Conservation (phyloP, 2,888 invertebrate genomes). For the Campoplex nolae region DNA sequence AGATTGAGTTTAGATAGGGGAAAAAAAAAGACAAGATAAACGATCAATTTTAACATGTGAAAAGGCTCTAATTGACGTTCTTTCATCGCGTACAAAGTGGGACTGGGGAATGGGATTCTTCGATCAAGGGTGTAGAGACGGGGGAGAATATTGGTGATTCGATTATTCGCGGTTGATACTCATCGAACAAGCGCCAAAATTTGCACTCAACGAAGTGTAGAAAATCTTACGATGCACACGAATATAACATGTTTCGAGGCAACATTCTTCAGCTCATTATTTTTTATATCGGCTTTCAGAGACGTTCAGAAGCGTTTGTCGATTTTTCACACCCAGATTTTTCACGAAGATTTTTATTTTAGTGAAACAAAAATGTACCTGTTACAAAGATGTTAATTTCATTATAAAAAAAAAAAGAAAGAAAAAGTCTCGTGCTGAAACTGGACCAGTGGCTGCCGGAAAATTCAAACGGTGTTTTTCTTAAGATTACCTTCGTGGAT, state of each 20-base stretch:
- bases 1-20: not conserved
- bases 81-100: constrained; percentile 18
- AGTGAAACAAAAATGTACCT: too few species aligned
- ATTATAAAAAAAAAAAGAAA: too few species aligned
- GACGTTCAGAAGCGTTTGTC: too few species aligned
- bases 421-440: too few species aligned
- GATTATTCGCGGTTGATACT: constrained; percentile 56
- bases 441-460: too few species aligned
- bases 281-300: too few species aligned
- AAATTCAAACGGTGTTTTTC: not conserved
- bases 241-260: too few species aligned
- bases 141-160: constrained; percentile 55
- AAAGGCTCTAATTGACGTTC: constrained; percentile 42
- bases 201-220: not conserved
- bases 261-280: too few species aligned
- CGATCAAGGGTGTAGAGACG: not conserved
- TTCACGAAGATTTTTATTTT: too few species aligned
- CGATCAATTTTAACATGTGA: constrained; percentile 1
- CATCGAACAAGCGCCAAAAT: constrained; percentile 33
- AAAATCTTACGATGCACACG: not conserved
- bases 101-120: not conserved
- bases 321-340: too few species aligned
- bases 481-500: not conserved
- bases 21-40: constrained; percentile 13
- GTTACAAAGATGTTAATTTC: too few species aligned